A percentile compares a stretch with the other conserved stretches of the same genome.
phyloP scores from a whole-genome alignment of 2,888 invertebrate species.

The Rapana venosa region DNA sequence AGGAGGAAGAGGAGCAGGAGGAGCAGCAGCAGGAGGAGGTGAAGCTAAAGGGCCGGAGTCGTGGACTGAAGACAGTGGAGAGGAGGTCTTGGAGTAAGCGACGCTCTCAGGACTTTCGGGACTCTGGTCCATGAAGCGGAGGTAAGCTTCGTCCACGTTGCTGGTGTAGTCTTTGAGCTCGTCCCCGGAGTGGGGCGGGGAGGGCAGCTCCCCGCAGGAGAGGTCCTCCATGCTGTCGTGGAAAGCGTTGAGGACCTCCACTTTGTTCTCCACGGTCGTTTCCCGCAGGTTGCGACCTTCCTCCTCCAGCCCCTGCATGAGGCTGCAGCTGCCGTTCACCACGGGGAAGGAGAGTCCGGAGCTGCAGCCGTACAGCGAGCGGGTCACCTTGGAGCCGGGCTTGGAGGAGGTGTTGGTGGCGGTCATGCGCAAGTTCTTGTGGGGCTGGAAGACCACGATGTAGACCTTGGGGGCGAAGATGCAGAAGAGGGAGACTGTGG shows the following conservation, averaged over 20 bases:
- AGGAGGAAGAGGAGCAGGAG: background rate
- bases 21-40: background rate
- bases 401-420: constrained; percentile 54
- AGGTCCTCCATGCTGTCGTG: constrained; percentile 66
- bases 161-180: constrained; percentile 27
- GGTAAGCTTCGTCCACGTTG: background rate
- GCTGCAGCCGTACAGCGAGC: constrained; percentile 53
- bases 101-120: constrained; percentile 4
- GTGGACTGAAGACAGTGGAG: background rate
- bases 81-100: background rate
- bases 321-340: constrained; percentile 54
- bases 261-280: background rate
- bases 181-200: background rate
- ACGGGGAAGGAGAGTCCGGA: constrained; percentile 50
- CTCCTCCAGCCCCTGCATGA: constrained; percentile 42
- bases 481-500: constrained; percentile 85
- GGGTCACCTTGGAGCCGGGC: constrained; percentile 48
- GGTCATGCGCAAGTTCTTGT: constrained; percentile 85
- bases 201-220: constrained; percentile 58
- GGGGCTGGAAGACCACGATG: constrained; percentile 86
- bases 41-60: no score
- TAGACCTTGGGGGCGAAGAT: constrained; percentile 86
- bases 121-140: constrained; percentile 20
- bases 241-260: constrained; percentile 59
- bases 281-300: constrained; percentile 53